A percentile compares a stretch with the other conserved stretches of the same genome.
Evolutionary conservation across 2,113 vertebrate species (phyloP).

Genomic region (Gnathochromis pfefferi): DNA sequence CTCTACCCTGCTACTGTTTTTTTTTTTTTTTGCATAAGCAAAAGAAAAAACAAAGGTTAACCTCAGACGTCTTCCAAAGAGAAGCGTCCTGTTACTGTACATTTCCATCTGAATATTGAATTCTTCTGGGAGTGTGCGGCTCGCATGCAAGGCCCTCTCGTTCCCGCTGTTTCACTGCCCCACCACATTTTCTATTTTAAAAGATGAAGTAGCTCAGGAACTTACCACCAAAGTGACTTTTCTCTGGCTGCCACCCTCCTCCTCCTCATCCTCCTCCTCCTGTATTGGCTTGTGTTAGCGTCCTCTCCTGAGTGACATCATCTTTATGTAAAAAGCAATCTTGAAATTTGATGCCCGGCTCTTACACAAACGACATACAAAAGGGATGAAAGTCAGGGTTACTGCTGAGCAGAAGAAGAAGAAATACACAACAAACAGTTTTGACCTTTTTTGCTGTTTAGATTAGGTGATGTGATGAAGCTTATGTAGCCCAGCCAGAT

Average conservation of each 20-base stretch:
- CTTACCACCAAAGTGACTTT: not conserved
- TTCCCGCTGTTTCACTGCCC: not conserved
- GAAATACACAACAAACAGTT: not conserved
- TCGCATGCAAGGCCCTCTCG: not conserved
- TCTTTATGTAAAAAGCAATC: not conserved
- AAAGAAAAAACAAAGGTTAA: not conserved
- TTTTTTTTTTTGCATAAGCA: not conserved
- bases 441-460: not conserved
- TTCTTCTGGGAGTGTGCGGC: not conserved
- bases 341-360: not conserved
- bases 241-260: not conserved
- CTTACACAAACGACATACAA: not conserved
- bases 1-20: not conserved
- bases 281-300: not conserved
- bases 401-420: not conserved
- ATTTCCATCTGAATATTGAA: conserved; percentile 1
- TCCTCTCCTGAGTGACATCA: not conserved
- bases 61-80: not conserved
- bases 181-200: not conserved
- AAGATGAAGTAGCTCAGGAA: not conserved
- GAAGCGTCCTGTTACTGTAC: not conserved
- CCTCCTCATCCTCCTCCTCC: not conserved
- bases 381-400: not conserved
- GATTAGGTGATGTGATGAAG: not conserved
- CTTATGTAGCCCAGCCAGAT: not conserved